phyloP scores from a whole-genome alignment of 2,888 invertebrate species.

The Heteropelma amictum region DNA sequence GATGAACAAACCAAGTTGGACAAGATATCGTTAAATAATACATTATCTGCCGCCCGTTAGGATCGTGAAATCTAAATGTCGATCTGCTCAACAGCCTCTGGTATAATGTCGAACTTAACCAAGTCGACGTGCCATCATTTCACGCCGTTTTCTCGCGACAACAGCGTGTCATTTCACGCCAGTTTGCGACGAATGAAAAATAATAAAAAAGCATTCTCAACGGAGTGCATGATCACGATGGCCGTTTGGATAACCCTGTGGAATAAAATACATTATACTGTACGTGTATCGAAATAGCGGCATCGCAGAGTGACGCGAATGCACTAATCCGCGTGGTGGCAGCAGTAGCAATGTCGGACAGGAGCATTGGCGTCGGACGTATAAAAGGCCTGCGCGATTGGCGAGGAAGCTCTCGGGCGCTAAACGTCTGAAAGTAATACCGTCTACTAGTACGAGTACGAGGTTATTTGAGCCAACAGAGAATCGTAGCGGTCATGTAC shows the following conservation, averaged over 20 bases:
- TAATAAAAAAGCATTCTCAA: background rate
- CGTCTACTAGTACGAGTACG: slow-evolving; percentile 73
- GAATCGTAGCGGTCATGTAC: slow-evolving; percentile 57
- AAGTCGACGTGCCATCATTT: slow-evolving; percentile 18
- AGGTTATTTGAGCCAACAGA: slow-evolving; percentile 70
- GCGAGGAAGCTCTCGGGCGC: slow-evolving; percentile 54
- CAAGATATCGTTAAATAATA: too few species aligned
- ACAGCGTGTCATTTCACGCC: background rate
- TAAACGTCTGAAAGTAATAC: slow-evolving; percentile 75
- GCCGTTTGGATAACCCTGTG: slow-evolving; percentile 10
- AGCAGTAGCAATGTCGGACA: slow-evolving; percentile 17
- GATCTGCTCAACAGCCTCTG: background rate
- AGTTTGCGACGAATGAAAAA: background rate
- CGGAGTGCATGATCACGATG: background rate
- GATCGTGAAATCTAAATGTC: too few species aligned
- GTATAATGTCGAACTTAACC: background rate
- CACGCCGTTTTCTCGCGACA: slow-evolving; percentile 11
- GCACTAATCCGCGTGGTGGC: slow-evolving; percentile 38
- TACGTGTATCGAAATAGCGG: background rate
- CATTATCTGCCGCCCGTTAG: too few species aligned
- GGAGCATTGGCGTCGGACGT: slow-evolving; percentile 32
- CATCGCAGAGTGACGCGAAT: slow-evolving; percentile 1
- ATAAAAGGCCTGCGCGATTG: slow-evolving; percentile 31
- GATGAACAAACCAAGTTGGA: too few species aligned
- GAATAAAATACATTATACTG: background rate